Evolutionary conservation across 1,140 invertebrate genomes (phyloP), one percentile per base, ranked within the genome.

Genomic region (Amphibalanus amphitrite): DNA sequence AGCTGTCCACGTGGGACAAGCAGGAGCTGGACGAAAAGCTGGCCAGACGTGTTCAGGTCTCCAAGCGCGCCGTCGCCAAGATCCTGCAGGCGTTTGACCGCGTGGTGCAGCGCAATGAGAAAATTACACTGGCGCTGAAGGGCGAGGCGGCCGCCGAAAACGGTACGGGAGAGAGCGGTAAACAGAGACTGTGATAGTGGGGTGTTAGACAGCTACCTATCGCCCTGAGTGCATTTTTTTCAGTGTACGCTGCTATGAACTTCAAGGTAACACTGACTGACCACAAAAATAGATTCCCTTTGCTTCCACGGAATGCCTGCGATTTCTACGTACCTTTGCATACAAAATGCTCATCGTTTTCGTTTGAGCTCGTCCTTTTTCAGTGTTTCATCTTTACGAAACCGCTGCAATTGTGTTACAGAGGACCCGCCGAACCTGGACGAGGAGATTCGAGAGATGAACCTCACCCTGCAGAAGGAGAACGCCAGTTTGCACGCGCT

Each of bases 1-100:
- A 96, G 78, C 80, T 98, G n/a, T 96, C 95, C 29, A 96, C 94
- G 20, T 97, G 95, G 95, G 95, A 98, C 80, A 95, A 95, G 78
- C 92, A 96, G 78, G 95, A 98, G 79, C 82, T 97, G 71, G 94
- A 98, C 80, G 93, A 96, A 75, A 95, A 96, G 80, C 84, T 97
- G 28, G 92, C 93, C 3, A 95, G 97, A 82, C 30, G 75, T 26
- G 76, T 77, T 4, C 77, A 77, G 83, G 91, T 95, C 13, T 93
- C 91, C 25, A 92, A 92, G 76, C 82, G 95, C 75, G 94, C 94
- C 30, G 95, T 98, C 70, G 93, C 92, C 4, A 97, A 97, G 83
- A 89, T 98, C 47, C 87, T 97, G 69, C 93, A 97, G 80, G 94
- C 93, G 13, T 97, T 97, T 83, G 95, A 98, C 82, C 85, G 94